Percentiles rank a stretch among this genome's conserved stretches.
Evolutionary conservation across 2,797 vertebrate genomes (phyloP).

Genomic region (Parauchenoglanis punctatus): DNA sequence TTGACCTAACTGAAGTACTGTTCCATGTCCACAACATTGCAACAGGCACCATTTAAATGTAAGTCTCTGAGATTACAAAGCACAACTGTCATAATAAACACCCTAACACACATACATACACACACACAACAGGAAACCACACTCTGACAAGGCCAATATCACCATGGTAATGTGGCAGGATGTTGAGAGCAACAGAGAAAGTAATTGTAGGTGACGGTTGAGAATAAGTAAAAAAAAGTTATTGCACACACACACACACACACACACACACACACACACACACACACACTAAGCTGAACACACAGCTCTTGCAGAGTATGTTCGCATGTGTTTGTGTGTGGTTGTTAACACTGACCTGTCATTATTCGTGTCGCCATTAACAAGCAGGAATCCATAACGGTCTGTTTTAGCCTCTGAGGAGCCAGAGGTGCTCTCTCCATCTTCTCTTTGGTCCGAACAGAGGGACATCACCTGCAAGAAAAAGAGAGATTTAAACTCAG

Average conservation of each 20-base stretch:
- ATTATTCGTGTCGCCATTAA: slow-evolving; percentile 70
- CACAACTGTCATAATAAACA: slow-evolving; percentile 35
- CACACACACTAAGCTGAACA: neutral
- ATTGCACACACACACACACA: neutral
- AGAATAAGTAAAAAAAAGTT: neutral
- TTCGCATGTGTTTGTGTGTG: neutral
- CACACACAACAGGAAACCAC: slow-evolving; percentile 83
- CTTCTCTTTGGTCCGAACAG: slow-evolving; percentile 51
- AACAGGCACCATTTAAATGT: neutral
- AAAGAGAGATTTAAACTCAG: slow-evolving; percentile 7
- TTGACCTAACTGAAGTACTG: neutral
- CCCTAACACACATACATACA: slow-evolving; percentile 22
- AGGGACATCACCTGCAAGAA: slow-evolving; percentile 45
- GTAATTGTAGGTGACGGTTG: slow-evolving; percentile 58
- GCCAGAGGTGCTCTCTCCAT: slow-evolving; percentile 67
- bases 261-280: neutral
- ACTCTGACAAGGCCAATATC: slow-evolving; percentile 65
- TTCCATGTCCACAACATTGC: neutral
- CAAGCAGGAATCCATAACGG: slow-evolving; percentile 79
- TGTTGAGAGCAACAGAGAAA: slow-evolving; percentile 65
- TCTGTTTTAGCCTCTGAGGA: slow-evolving; percentile 73
- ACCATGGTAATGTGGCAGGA: slow-evolving; percentile 74
- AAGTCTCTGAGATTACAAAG: slow-evolving; percentile 11
- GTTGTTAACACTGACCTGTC: slow-evolving; percentile 68
- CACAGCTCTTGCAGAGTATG: neutral